phyloP scores from a whole-genome alignment of 2,113 vertebrate genomes.

The Scopus umbretta region DNA sequence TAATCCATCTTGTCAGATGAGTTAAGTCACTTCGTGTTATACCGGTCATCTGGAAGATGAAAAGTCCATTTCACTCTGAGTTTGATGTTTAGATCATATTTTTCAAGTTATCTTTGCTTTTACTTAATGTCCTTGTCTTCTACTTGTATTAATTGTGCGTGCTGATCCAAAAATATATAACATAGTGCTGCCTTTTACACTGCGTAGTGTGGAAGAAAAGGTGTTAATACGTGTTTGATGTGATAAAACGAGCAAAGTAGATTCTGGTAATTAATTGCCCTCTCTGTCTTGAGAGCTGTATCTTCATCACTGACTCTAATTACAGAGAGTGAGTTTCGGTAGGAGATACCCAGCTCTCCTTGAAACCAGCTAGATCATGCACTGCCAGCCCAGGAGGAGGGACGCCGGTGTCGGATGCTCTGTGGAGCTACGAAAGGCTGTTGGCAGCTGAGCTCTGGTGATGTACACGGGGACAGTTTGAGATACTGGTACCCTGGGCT shows the following conservation, averaged over 20 bases:
- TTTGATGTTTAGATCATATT: neutral
- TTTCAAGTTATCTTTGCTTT: conserved; percentile 15
- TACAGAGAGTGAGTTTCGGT: neutral
- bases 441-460: neutral
- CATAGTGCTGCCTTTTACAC: neutral
- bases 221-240: neutral
- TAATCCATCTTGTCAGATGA: conserved; percentile 62
- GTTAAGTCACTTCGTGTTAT: conserved; percentile 35
- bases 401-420: neutral
- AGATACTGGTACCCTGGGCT: neutral
- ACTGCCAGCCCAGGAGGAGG: neutral
- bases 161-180: neutral
- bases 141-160: neutral
- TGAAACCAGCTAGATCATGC: neutral
- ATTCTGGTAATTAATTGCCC: neutral
- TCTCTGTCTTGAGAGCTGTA: neutral
- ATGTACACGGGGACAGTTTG: neutral
- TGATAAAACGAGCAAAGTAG: neutral
- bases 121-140: neutral
- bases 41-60: conserved; percentile 15
- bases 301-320: neutral
- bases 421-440: neutral
- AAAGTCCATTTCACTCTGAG: neutral
- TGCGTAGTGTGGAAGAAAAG: rapidly evolving
- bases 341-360: neutral